Conservation (phyloP, 2,797 vertebrate genomes). For the Chloroceryle inda region DNA sequence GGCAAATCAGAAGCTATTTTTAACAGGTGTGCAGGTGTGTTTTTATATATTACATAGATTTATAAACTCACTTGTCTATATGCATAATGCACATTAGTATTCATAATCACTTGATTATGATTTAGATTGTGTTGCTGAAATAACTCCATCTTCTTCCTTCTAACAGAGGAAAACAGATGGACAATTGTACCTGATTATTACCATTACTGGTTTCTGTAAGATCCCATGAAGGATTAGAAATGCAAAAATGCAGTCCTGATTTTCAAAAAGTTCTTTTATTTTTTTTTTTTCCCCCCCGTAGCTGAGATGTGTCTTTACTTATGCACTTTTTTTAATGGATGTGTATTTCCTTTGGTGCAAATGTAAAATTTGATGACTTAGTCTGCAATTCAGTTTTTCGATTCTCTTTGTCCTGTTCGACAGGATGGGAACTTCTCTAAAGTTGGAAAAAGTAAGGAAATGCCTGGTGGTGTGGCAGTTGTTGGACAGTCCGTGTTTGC, state of each 20-base stretch:
- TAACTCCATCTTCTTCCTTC: neutral
- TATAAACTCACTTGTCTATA: neutral
- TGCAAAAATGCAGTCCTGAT: neutral
- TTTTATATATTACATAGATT: neutral
- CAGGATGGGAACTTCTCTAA: slow-evolving; percentile 91
- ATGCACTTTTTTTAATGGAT: neutral
- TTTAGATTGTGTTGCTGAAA: neutral
- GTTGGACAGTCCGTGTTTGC: slow-evolving; percentile 93
- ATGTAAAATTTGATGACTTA: neutral
- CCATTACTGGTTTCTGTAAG: neutral
- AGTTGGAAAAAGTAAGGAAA: neutral
- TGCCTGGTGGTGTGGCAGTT: slow-evolving; percentile 54
- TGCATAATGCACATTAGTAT: neutral
- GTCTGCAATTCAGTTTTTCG: neutral
- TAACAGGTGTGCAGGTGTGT: neutral
- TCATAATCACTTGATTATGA: neutral
- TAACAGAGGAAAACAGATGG: neutral
- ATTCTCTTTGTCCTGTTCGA: slow-evolving; percentile 22
- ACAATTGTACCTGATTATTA: neutral
- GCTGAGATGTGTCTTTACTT: neutral
- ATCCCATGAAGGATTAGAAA: neutral
- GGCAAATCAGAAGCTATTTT: neutral
- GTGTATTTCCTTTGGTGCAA: neutral
- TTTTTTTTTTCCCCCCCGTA: neutral
- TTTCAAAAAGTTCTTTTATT: neutral